phyloP scores from a whole-genome alignment of 2,797 vertebrate species.

The Muscicapa striata region DNA sequence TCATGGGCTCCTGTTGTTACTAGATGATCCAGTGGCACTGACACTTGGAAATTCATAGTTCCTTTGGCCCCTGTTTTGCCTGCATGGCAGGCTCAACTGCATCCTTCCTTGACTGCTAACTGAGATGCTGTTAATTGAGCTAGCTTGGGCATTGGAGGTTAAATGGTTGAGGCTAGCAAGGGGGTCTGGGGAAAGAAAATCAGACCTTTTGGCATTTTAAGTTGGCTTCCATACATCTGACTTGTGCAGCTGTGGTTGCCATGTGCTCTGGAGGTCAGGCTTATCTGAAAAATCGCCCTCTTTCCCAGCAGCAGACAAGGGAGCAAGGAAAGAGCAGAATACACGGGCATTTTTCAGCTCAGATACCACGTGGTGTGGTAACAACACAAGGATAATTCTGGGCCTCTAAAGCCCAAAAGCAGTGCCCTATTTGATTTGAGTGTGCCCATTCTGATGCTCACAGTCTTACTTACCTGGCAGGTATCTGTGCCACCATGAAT shows the following conservation, averaged over 20 bases:
- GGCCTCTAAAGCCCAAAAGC: not conserved
- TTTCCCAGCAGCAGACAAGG: not conserved
- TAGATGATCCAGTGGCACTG: not conserved
- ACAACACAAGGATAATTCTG: not conserved
- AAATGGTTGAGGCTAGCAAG: not conserved
- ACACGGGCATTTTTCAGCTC: not conserved
- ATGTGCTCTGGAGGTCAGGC: not conserved
- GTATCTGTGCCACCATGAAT: slow-evolving; percentile 88
- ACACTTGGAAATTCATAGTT: not conserved
- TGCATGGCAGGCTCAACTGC: not conserved
- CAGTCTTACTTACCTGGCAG: slow-evolving; percentile 86
- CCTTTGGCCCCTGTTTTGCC: not conserved
- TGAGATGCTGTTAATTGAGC: not conserved
- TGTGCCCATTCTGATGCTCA: rapidly evolving
- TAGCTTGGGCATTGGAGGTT: not conserved
- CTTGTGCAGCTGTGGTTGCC: rapidly evolving
- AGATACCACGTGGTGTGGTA: rapidly evolving
- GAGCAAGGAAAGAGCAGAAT: not conserved
- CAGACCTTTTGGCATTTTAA: not conserved
- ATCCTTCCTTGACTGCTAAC: not conserved
- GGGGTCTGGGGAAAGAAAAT: not conserved
- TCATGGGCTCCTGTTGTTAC: not conserved
- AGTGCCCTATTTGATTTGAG: not conserved
- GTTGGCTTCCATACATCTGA: not conserved
- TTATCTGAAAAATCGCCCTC: not conserved